These are phyloP conservation scores for Lepus europaeus DNA, from an alignment of 2,113 vertebrate genomes.

Conservation along the genomic window DNA sequence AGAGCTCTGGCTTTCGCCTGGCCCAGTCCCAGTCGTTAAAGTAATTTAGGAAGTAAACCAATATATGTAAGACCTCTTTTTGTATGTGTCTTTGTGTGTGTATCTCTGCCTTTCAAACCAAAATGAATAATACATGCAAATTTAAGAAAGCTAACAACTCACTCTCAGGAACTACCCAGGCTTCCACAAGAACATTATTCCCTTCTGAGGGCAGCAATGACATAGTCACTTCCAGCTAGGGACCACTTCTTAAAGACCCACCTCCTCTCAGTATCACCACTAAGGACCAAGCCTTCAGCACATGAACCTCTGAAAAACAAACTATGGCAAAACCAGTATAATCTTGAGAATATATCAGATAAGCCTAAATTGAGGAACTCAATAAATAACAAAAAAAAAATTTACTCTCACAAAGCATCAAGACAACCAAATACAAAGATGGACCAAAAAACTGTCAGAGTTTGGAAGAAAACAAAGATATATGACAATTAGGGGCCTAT, in stretches of 20 bases:
- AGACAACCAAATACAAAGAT: neutral
- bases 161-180: neutral
- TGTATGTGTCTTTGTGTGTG: too few relatives aligned
- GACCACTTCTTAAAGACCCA: neutral
- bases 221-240: neutral
- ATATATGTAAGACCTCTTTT: too few relatives aligned
- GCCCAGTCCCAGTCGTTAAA: too few relatives aligned
- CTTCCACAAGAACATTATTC: neutral
- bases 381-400: neutral
- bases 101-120: too few relatives aligned
- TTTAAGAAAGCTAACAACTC: too few relatives aligned
- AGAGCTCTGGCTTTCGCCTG: too few relatives aligned
- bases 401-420: neutral
- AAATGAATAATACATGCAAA: too few relatives aligned
- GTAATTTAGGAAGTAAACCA: too few relatives aligned
- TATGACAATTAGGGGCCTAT: too few relatives aligned
- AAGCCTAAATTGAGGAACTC: neutral
- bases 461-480: neutral
- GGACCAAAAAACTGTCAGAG: neutral
- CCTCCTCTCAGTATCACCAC: neutral
- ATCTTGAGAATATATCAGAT: neutral
- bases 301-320: neutral
- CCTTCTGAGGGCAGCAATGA: neutral
- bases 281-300: neutral
- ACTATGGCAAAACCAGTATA: neutral